Conservation (phyloP, 1,140 invertebrate species). For the Procambarus virginalis region DNA sequence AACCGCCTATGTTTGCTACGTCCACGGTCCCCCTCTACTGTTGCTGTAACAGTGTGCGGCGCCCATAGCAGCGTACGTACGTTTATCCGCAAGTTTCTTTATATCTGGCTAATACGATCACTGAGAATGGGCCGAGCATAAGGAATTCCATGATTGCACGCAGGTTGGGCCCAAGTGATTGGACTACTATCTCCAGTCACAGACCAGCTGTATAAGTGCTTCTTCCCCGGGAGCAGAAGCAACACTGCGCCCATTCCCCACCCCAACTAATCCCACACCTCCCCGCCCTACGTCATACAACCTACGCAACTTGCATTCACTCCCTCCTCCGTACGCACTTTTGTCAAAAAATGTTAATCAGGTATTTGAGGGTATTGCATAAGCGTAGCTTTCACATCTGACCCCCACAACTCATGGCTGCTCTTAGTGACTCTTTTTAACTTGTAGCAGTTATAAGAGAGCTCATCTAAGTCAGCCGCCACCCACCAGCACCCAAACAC, state of each 20-base stretch:
- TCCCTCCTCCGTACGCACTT: neutral
- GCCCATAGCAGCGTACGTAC: neutral
- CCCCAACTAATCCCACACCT: neutral
- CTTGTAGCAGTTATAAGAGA: neutral
- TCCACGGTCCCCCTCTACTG: neutral
- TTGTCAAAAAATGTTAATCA: neutral
- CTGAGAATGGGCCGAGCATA: neutral
- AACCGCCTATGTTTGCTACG: neutral
- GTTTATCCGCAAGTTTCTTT: slow-evolving; percentile 11
- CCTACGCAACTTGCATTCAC: neutral
- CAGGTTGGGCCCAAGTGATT: neutral
- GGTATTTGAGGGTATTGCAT: neutral
- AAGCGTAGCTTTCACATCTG: neutral
- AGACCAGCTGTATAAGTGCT: neutral
- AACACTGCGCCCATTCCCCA: slow-evolving; percentile 21
- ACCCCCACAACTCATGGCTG: neutral
- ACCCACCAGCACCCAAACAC: too few relatives aligned
- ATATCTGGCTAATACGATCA: neutral
- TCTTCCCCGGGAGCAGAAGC: slow-evolving; percentile 28
- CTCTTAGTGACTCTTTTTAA: neutral
- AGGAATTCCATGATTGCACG: neutral
- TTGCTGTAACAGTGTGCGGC: neutral
- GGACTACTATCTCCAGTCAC: too few relatives aligned
- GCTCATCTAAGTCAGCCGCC: too few relatives aligned
- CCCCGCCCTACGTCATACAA: neutral